Evolutionary conservation across 2,888 invertebrate genomes (phyloP).

Genomic region (Mactromeris polynyma): DNA sequence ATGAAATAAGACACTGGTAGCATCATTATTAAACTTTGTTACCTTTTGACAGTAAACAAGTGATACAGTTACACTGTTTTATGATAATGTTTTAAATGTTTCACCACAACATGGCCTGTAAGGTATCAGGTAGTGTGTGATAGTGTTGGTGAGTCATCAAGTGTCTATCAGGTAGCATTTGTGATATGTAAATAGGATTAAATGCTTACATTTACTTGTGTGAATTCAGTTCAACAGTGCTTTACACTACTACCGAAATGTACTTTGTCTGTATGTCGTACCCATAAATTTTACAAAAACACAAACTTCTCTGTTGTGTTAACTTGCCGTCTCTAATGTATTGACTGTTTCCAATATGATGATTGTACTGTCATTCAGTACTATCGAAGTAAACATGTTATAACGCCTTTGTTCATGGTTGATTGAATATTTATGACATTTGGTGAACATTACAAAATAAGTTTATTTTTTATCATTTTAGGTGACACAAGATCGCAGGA

Average conservation of each 20-base stretch:
- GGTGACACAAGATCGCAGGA: slow-evolving; percentile 71
- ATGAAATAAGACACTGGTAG: not conserved
- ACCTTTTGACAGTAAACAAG: not conserved
- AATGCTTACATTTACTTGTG: not conserved
- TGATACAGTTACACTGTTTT: not conserved
- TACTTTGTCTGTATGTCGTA: too few species aligned
- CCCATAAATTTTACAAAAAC: too few species aligned
- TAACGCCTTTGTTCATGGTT: not conserved
- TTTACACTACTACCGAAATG: too few species aligned
- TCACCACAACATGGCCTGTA: not conserved
- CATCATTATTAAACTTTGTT: not conserved
- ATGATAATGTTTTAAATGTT: not conserved
- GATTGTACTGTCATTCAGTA: not conserved
- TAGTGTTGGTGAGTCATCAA: not conserved
- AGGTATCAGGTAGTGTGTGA: not conserved
- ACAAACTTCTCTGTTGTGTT: not conserved
- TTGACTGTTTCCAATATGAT: not conserved
- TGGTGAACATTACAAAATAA: not conserved
- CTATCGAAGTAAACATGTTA: not conserved
- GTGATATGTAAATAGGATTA: not conserved
- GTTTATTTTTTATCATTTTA: slow-evolving; percentile 44
- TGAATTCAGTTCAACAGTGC: not conserved
- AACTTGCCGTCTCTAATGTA: not conserved
- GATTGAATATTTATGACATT: slow-evolving; percentile 5
- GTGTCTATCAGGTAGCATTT: not conserved